A percentile compares a stretch with the other conserved stretches of the same genome.
Evolutionary conservation across 2,888 invertebrate species (phyloP).

Genomic region (Hedya salicella): DNA sequence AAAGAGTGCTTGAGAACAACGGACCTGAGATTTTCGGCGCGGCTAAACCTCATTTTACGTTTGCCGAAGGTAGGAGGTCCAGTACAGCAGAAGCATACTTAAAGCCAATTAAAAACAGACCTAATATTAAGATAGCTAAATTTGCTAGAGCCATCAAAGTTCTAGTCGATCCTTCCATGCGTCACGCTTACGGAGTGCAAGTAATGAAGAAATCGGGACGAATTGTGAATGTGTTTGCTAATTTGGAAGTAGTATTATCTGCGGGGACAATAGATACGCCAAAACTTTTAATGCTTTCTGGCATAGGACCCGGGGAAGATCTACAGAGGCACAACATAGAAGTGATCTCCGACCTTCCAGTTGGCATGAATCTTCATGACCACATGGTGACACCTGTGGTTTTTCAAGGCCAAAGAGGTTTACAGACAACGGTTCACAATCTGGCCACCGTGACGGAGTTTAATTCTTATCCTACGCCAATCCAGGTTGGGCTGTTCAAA

Average conservation of each 20-base stretch:
- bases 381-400: constrained; percentile 61
- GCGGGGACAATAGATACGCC: constrained; percentile 71
- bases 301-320: constrained; percentile 67
- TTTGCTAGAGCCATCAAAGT: constrained; percentile 64
- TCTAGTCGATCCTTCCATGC: constrained; percentile 60
- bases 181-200: constrained; percentile 63
- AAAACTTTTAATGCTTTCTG: constrained; percentile 73
- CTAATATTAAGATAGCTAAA: constrained; percentile 68
- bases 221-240: constrained; percentile 58
- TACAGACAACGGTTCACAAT: constrained; percentile 52
- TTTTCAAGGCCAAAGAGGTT: constrained; percentile 61
- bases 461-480: constrained; percentile 46
- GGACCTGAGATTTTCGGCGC: constrained; percentile 58
- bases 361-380: constrained; percentile 73
- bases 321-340: constrained; percentile 60
- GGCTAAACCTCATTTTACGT: constrained; percentile 59
- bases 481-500: constrained; percentile 45
- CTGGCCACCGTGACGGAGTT: constrained; percentile 50
- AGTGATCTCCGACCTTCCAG: constrained; percentile 66
- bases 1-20: constrained; percentile 58
- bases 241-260: constrained; percentile 69
- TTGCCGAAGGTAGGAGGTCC: constrained; percentile 66
- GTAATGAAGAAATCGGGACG: constrained; percentile 55
- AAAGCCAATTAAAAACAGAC: constrained; percentile 55
- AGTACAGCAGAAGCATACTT: constrained; percentile 74